phyloP scores from a whole-genome alignment of 2,797 vertebrate species.

The Hemitrygon akajei region DNA sequence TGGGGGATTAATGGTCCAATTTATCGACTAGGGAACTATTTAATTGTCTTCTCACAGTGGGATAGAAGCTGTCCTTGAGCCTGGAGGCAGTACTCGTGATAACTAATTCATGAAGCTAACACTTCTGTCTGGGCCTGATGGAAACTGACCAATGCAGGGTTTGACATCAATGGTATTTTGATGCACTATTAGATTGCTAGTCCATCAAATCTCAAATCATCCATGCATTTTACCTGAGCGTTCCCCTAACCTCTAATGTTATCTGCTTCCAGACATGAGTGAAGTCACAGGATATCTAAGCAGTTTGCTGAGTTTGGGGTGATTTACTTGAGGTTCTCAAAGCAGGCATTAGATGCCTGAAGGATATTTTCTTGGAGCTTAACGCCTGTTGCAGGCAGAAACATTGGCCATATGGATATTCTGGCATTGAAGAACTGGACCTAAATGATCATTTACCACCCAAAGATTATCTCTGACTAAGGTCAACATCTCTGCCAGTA shows the following conservation, averaged over 20 bases:
- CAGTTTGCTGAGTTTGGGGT: background rate
- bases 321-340: background rate
- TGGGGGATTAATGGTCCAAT: no score
- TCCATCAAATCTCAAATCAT: background rate
- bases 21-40: no score
- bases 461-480: background rate
- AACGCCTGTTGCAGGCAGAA: background rate
- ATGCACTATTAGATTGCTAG: no score
- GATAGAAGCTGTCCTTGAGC: no score
- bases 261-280: background rate
- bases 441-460: background rate
- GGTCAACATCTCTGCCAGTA: background rate
- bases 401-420: background rate
- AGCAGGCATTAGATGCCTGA: background rate
- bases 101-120: no score
- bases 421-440: background rate
- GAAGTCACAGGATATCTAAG: background rate
- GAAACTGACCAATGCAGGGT: no score
- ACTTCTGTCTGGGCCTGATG: no score
- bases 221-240: background rate
- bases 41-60: no score
- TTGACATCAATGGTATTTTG: no score
- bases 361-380: background rate
- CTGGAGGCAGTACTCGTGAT: no score
- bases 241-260: background rate